Evolutionary conservation across 2,888 invertebrate species (phyloP).

Genomic region (Amphipyra tragopoginis): DNA sequence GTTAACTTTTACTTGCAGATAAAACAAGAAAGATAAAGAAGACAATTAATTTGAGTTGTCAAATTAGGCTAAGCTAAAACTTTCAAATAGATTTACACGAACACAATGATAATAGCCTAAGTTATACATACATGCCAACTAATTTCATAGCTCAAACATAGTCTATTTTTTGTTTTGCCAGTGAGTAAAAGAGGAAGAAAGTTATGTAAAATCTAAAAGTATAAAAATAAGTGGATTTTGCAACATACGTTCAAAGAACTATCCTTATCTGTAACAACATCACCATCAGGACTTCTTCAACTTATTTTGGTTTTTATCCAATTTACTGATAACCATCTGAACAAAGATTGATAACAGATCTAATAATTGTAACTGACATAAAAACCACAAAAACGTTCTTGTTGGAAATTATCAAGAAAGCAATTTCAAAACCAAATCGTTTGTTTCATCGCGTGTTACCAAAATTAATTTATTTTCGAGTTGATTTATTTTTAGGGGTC

Average conservation of each 20-base stretch:
- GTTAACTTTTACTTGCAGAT: too few species aligned
- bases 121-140: too few species aligned
- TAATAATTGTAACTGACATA: conserved; percentile 76
- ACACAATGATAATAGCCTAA: too few species aligned
- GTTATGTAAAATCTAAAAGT: too few species aligned
- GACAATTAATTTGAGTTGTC: too few species aligned
- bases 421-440: conserved; percentile 80
- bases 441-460: conserved; percentile 82
- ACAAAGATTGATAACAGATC: conserved; percentile 70
- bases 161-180: too few species aligned
- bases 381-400: conserved; percentile 76
- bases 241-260: background rate
- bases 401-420: conserved; percentile 77
- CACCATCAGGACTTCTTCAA: background rate
- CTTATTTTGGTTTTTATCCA: conserved; percentile 57
- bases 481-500: conserved; percentile 73
- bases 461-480: conserved; percentile 83
- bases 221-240: too few species aligned
- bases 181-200: too few species aligned
- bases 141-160: too few species aligned
- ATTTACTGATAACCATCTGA: conserved; percentile 72
- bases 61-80: too few species aligned
- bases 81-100: too few species aligned
- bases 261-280: background rate
- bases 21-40: too few species aligned